Base-by-base conservation (phyloP, 2,797 vertebrate genomes). In the Gouania willdenowi region DNA sequence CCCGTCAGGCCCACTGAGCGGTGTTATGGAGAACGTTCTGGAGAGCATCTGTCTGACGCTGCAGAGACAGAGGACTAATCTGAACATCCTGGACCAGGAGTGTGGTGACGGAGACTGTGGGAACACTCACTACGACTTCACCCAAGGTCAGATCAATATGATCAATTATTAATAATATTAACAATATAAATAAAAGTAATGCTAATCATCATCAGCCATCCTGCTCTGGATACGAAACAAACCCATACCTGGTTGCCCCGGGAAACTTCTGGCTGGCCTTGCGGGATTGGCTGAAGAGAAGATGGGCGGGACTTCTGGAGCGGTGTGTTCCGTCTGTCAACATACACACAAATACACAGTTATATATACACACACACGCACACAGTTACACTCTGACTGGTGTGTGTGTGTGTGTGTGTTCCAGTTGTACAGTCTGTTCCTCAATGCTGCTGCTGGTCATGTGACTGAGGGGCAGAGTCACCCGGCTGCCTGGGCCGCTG, bases 261-360 rank as follows among this genome's bases (percentile, higher is more conserved):
- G 84, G 18, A 68, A 63, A 54, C 83, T 98, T 12, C 75, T 98
- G 11, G 88, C 71, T 0, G 51, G 73, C 9, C 51, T 98, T 9
- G 90, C 92, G 0, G 53, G 86, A 13, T 60, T 98, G 77, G 70
- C 97, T 4, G 84, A 95, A 78, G 93, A 95, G 55, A 90, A 85
- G 56, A 98, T 98, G 96, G 96, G 96, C 13, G 95, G 96, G 20
- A 93, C 96, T 3, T 98, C 94, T 0, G 96, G 95, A 4, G 94
- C 91, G 10, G 94, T 82, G 28, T 2, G 76, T 66, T 5, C 26
- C 4, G n/a, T n/a, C n/a, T n/a, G n/a, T n/a, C n/a, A n/a, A 6
- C 16, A 5, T 12, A 10, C 40, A 3, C 5, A 10, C 5, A 17
- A 8, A 15, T 28, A 6, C 16, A 5, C 12, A 1, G n/a, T 24